Base-by-base conservation (phyloP, 2,113 vertebrate genomes). In the Ibidorhyncha struthersii region DNA sequence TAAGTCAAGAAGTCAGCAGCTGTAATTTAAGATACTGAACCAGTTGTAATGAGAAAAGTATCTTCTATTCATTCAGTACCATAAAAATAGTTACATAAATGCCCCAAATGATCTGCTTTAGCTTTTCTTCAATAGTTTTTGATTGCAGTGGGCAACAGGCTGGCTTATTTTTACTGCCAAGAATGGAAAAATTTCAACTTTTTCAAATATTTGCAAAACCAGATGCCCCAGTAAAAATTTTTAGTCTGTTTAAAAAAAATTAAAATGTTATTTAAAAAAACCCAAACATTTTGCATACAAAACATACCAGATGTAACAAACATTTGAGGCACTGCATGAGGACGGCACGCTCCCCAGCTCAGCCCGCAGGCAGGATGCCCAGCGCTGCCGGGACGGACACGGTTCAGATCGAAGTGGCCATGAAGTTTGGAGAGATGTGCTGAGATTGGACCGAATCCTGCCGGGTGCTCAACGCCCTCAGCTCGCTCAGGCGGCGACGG, bases 201-300 rank as follows among this genome's bases (percentile, higher is more conserved):
- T 91, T 90, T 59, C 55, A 80, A 95, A 83, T 92, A 96, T 93
- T 80, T 83, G n/a, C 76, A 78, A 94, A 88, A 58, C 81, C 95
- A 95, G 92, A 89, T 94, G 83, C 81, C 92, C 81, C 30, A 77
- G 50, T 85, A 90, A 90, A 90, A 78, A 5, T 25, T 38, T 82
- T 65, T 40, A 81, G 61, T n/a, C 47, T 3, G 0, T 78, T 91
- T 30, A 9, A 59, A 82, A 82, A 81, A 69, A n/a, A n/a, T n/a
- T n/a, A 25, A 50, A 26, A 50, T 4, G 21, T 36, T 56, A 49
- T 72, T 96, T 93, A 71, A 91, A 77, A 92, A 90, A 29, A n/a
- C 4, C 41, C 41, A 41, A 49, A 45, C 55, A 53, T 95, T 95
- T 90, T 59, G 67, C 58, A 63, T 12, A 8, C 82, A 73, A 84